Percentiles rank a stretch among this genome's conserved stretches.
Conservation (phyloP, 2,888 invertebrate genomes). For the Athalia cordata region DNA sequence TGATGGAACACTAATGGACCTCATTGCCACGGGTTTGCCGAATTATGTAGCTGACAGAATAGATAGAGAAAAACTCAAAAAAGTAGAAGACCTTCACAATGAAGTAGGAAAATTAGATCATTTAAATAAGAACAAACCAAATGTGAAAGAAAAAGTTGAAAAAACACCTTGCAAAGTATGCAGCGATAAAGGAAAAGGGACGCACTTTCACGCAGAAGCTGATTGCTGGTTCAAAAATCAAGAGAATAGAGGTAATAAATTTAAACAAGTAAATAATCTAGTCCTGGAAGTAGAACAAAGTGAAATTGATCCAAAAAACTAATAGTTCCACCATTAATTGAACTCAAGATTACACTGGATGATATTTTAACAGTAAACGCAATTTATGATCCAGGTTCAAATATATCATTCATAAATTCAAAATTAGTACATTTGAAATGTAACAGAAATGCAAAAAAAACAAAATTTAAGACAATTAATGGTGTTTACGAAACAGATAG, state of each 20-base stretch:
- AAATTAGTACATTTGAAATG: slow-evolving; percentile 51
- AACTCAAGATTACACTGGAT: slow-evolving; percentile 49
- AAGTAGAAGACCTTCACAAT: slow-evolving; percentile 61
- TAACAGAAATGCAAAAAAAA: slow-evolving; percentile 41
- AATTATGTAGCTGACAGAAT: slow-evolving; percentile 59
- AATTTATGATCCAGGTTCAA: slow-evolving; percentile 53
- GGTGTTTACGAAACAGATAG: slow-evolving; percentile 50
- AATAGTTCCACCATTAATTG: slow-evolving; percentile 54
- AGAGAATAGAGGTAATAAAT: slow-evolving; percentile 47
- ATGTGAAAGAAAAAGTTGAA: slow-evolving; percentile 37
- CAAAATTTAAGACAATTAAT: slow-evolving; percentile 52
- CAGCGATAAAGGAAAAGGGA: slow-evolving; percentile 49
- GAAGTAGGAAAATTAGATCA: slow-evolving; percentile 61
- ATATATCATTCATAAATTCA: slow-evolving; percentile 53
- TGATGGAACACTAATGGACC: slow-evolving; percentile 56
- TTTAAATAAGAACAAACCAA: slow-evolving; percentile 47
- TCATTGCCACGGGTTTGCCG: slow-evolving; percentile 62
- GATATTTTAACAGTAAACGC: slow-evolving; percentile 46
- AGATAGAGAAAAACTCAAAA: slow-evolving; percentile 58
- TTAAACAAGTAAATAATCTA: slow-evolving; percentile 54
- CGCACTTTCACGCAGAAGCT: slow-evolving; percentile 51
- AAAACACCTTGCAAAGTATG: slow-evolving; percentile 46
- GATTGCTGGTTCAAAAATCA: slow-evolving; percentile 53
- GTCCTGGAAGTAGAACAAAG: slow-evolving; percentile 55
- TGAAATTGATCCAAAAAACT: slow-evolving; percentile 57